A percentile compares a stretch with the other conserved stretches of the same genome.
These are phyloP conservation scores for Aphidius ervi DNA, from an alignment of 1,140 invertebrate species.

Conservation along the genomic window DNA sequence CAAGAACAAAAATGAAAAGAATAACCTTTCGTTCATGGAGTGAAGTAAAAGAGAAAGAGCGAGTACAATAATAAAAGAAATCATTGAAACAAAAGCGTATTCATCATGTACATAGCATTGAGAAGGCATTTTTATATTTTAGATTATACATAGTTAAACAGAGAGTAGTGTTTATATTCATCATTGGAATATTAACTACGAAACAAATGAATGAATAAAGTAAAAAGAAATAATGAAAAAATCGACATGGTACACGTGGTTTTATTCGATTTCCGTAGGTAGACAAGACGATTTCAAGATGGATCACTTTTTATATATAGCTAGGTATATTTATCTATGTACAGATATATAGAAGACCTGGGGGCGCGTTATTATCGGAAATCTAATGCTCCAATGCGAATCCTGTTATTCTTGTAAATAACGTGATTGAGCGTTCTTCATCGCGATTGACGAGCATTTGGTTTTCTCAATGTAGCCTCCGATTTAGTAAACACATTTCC, in stretches of 20 bases:
- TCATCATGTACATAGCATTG: constrained; percentile 3
- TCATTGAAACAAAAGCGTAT: constrained; percentile 1
- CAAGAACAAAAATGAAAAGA: not conserved
- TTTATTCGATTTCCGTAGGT: constrained; percentile 16
- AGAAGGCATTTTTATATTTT: no score
- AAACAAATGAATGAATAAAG: not conserved
- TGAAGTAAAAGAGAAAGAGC: not conserved
- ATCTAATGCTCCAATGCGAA: constrained; percentile 24
- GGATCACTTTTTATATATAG: constrained; percentile 20
- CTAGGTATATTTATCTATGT: not conserved
- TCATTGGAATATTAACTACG: not conserved
- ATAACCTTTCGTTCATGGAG: not conserved
- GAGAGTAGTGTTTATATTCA: constrained; percentile 7
- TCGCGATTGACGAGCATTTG: constrained; percentile 19
- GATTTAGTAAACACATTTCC: constrained; percentile 27
- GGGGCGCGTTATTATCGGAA: constrained; percentile 21
- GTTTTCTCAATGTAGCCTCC: constrained; percentile 13
- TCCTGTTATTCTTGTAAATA: constrained; percentile 24
- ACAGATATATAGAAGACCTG: not conserved
- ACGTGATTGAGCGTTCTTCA: constrained; percentile 24
- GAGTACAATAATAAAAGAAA: not conserved
- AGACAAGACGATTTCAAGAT: constrained; percentile 20
- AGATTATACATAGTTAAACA: not conserved
- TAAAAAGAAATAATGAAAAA: no score
- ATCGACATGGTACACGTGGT: not conserved